Evolutionary conservation across 2,797 vertebrate genomes (phyloP), one percentile per base, ranked within the genome.

Genomic region (Sebastes hubbsi): DNA sequence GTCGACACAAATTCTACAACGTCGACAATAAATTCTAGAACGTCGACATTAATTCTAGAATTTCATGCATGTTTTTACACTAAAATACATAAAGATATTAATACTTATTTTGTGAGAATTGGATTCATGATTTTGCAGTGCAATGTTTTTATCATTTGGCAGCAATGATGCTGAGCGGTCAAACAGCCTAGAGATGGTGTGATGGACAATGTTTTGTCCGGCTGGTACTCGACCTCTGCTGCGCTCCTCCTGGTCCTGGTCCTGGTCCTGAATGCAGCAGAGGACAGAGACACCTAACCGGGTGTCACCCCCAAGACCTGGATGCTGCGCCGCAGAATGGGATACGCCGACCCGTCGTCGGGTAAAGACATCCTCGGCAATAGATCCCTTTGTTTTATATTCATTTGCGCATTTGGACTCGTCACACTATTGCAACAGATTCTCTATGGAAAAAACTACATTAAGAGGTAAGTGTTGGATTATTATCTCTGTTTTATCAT

Each of bases 401-500:
- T 99, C 92, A 97, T 99, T 94, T 99, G 98, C 95, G 98, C 98
- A 83, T 99, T 99, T 87, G 99, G 97, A 55, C 93, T 99, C 88
- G 98, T 99, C 91, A 99, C 98, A 72, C 94, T 99, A 81, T 94
- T 99, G 93, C 98, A 99, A 89, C 98, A 99, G 94, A 98, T 99
- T 87, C 96, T 99, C 34, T 98, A 98, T 3, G 98, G 98, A 20
- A 97, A 97, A 81, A 99, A 98, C 95, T 99, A 99, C 94, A 97
- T 99, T 61, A 98, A 97, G 94, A 98, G 98, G 98, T 99, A 95
- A 96, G 96, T 82, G 89, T 72, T 55, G 62, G 38, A 42, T 42
- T 42, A 64, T 81, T 70, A 4, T 81, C 65, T 58, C 11, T 68
- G 6, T 14, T 24, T 10, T 42, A 42, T 42, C 38, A 42, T 42